These are phyloP conservation scores for Ormyrus thymus DNA, from an alignment of 2,888 invertebrate genomes.

Conservation along the genomic window DNA sequence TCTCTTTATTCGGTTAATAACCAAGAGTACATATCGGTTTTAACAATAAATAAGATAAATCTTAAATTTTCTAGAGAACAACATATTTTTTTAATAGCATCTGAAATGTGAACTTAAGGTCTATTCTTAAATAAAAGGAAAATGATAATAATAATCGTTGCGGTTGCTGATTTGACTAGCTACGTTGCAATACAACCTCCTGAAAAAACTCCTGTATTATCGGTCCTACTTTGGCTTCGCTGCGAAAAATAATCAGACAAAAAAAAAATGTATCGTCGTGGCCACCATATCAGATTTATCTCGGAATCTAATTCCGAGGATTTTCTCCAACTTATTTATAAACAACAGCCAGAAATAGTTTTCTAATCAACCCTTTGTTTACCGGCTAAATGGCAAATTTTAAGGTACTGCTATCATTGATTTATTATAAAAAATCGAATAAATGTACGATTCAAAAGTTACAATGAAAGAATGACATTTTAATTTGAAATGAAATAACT, in stretches of 20 bases:
- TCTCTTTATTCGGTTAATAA: constrained; percentile 33
- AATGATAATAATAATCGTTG: constrained; percentile 35
- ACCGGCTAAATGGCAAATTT: no score
- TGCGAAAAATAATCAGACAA: constrained; percentile 54
- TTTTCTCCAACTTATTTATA: no score
- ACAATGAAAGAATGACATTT: no score
- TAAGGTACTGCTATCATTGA: no score
- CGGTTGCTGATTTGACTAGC: constrained; percentile 56
- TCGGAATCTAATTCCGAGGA: constrained; percentile 1
- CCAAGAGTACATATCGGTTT: constrained; percentile 10
- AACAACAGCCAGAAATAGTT: no score
- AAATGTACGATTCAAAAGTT: no score
- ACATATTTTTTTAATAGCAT: neutral
- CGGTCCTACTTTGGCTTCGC: constrained; percentile 53
- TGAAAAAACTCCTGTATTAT: constrained; percentile 41
- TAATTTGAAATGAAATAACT: no score
- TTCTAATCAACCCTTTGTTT: no score
- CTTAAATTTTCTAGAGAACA: no score
- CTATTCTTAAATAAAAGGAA: neutral
- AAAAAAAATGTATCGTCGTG: constrained; percentile 36
- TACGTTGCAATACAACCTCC: constrained; percentile 56
- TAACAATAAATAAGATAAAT: constrained; percentile 11
- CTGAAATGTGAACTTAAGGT: neutral
- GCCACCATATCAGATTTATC: constrained; percentile 9
- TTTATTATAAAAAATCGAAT: no score